Conservation (phyloP, 2,797 vertebrate species). For the Gypaetus barbatus region DNA sequence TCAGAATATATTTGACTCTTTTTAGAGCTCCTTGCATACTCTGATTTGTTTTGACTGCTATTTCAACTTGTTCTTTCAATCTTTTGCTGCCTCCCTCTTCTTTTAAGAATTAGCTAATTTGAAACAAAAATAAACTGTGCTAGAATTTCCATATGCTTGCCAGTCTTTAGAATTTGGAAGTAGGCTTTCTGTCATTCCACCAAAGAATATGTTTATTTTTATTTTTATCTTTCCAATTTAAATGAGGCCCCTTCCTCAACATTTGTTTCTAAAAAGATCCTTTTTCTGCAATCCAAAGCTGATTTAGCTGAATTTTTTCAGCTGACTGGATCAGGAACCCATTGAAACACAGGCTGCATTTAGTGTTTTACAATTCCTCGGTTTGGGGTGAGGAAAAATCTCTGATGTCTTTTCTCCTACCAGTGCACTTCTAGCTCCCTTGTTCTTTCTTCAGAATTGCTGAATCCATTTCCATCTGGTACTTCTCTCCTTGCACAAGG, state of each 20-base stretch:
- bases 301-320: background rate
- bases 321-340: background rate
- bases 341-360: background rate
- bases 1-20: background rate
- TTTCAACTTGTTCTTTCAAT: background rate
- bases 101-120: background rate
- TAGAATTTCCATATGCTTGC: background rate
- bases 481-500: background rate
- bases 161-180: background rate
- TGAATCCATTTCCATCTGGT: background rate
- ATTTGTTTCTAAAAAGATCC: background rate
- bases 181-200: background rate
- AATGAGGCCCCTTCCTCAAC: background rate
- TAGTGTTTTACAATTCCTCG: background rate
- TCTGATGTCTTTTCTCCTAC: background rate
- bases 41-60: background rate
- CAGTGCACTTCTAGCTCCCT: background rate
- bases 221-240: background rate
- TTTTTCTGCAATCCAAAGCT: background rate
- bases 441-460: background rate
- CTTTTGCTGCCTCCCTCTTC: background rate
- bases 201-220: background rate
- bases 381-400: background rate
- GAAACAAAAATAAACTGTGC: background rate
- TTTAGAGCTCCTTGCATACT: background rate